A percentile compares a stretch with the other conserved stretches of the same genome.
phyloP scores from a whole-genome alignment of 1,140 invertebrate species.

The Phymorhynchus buccinoides region DNA sequence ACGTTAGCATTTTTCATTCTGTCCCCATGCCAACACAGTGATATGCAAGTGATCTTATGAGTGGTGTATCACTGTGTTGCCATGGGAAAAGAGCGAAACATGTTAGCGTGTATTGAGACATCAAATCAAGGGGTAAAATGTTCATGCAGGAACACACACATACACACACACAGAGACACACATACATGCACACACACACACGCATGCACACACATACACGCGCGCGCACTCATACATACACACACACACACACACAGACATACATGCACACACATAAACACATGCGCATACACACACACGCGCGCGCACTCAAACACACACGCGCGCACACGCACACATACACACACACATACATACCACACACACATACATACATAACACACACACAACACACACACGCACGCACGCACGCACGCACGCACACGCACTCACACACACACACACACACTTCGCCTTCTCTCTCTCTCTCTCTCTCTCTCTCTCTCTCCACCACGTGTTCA shows the following conservation, averaged over 20 bases:
- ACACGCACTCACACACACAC: background rate
- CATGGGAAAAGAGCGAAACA: too few species aligned
- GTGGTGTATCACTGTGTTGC: too few species aligned
- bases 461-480: background rate
- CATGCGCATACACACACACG: too few species aligned
- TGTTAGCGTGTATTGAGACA: background rate
- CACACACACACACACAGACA: background rate
- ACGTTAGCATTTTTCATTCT: too few species aligned
- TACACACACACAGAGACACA: too few species aligned
- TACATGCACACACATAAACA: background rate
- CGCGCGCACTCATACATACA: background rate
- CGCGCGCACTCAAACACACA: too few species aligned
- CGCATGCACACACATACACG: background rate
- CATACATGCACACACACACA: background rate
- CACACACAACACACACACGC: background rate
- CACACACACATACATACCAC: background rate
- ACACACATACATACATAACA: too few species aligned
- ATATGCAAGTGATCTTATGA: too few species aligned
- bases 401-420: background rate
- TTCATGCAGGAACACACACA: too few species aligned
- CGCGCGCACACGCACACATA: background rate
- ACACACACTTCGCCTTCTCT: background rate
- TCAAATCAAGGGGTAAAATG: background rate
- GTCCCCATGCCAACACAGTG: too few species aligned
- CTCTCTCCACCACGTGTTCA: background rate